phyloP scores from a whole-genome alignment of 2,797 vertebrate species.

The Schizopygopsis malacanthus region DNA sequence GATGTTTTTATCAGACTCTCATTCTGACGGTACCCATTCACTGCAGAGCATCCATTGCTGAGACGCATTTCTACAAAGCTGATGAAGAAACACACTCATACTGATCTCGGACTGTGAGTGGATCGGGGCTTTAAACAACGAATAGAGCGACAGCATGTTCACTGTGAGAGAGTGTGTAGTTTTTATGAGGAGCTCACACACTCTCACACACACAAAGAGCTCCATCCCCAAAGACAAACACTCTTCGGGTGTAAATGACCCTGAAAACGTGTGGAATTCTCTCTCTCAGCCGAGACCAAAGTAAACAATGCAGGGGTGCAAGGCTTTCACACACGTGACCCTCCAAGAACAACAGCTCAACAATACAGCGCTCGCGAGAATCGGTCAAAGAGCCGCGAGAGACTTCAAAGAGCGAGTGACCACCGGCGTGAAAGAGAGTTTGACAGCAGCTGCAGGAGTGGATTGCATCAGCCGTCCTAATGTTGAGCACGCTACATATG shows the following conservation, averaged over 20 bases:
- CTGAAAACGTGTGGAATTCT: slow-evolving; percentile 66
- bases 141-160: not conserved
- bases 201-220: slow-evolving; percentile 59
- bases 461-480: slow-evolving; percentile 11
- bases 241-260: slow-evolving; percentile 66
- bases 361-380: slow-evolving; percentile 21
- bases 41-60: too few species aligned
- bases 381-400: not conserved
- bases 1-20: not conserved
- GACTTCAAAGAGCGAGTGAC: slow-evolving; percentile 51
- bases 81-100: too few species aligned
- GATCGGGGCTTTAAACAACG: too few species aligned
- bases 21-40: not conserved
- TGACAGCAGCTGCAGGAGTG: slow-evolving; percentile 29
- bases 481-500: not conserved
- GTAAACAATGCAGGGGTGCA: slow-evolving; percentile 61
- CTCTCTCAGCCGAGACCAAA: slow-evolving; percentile 60
- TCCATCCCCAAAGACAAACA: slow-evolving; percentile 71
- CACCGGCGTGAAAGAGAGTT: slow-evolving; percentile 43
- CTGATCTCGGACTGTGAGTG: too few species aligned
- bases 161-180: slow-evolving; percentile 50
- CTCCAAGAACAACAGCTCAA: not conserved
- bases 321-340: not conserved
- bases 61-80: too few species aligned
- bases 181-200: slow-evolving; percentile 68